Conservation (phyloP, 2,113 vertebrate genomes). For the Nothoprocta pentlandii region DNA sequence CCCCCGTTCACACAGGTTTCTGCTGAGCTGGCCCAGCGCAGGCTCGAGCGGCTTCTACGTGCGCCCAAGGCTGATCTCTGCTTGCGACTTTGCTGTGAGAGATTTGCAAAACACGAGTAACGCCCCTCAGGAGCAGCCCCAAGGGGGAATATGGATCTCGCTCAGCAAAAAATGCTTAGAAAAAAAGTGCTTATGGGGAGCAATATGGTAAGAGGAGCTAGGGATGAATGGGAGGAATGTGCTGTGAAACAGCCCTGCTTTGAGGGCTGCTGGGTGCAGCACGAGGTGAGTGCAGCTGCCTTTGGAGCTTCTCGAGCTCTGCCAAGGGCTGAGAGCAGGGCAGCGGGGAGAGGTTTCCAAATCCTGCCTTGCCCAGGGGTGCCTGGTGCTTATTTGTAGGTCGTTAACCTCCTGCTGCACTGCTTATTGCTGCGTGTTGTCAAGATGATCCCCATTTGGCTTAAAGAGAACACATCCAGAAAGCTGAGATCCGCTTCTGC, state of each 20-base stretch:
- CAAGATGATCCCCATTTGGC: slow-evolving; percentile 23
- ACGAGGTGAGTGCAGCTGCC: neutral
- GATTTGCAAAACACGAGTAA: neutral
- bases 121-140: neutral
- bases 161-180: neutral
- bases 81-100: neutral
- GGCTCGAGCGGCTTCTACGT: neutral
- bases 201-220: neutral
- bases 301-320: neutral
- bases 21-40: neutral
- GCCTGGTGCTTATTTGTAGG: neutral
- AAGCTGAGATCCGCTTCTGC: slow-evolving; percentile 4
- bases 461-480: neutral
- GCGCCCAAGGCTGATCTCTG: neutral
- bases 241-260: neutral
- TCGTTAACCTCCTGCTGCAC: slow-evolving; percentile 23
- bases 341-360: neutral
- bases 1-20: neutral
- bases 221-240: neutral
- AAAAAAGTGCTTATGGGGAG: neutral
- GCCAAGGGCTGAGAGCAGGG: neutral
- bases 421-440: neutral
- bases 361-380: neutral
- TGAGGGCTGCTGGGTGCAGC: neutral
- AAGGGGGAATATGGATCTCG: neutral